phyloP scores from a whole-genome alignment of 2,797 vertebrate genomes.

The Artibeus jamaicensis region DNA sequence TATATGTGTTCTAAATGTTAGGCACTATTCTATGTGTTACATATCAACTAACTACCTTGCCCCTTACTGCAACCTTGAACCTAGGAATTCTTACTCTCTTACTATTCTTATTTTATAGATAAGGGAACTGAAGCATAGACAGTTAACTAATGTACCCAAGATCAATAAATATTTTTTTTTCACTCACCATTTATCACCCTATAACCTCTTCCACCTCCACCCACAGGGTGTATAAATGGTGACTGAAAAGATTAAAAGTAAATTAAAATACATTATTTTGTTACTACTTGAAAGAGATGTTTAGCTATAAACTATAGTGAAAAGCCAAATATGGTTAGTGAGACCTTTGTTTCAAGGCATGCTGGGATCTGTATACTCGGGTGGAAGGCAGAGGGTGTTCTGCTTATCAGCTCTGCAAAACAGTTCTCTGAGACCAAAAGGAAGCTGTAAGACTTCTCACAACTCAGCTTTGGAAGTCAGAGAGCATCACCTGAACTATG shows the following conservation, averaged over 20 bases:
- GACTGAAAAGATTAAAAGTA: not conserved
- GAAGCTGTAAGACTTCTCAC: not conserved
- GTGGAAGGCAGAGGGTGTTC: not conserved
- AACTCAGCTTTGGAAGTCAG: not conserved
- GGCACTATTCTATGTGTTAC: not conserved
- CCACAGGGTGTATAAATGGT: not conserved
- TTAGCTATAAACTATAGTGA: not conserved
- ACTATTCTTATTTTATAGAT: not conserved
- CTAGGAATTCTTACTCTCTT: not conserved
- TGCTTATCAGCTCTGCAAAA: not conserved
- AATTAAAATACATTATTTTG: not conserved
- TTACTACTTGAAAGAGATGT: not conserved
- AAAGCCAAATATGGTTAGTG: not conserved
- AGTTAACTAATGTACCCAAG: not conserved
- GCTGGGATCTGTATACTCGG: not conserved
- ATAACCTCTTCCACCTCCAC: not conserved
- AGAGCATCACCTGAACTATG: not conserved
- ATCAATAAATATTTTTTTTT: not conserved
- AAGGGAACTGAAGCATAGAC: not conserved
- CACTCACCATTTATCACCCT: not conserved
- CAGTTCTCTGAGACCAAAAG: not conserved
- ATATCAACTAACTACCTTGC: not conserved
- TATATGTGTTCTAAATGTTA: not conserved
- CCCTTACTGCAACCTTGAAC: not conserved
- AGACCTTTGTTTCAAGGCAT: not conserved